Percentiles rank a stretch among this genome's conserved stretches.
These are phyloP conservation scores for Malurus elegans DNA, from an alignment of 2,113 vertebrate genomes.

Conservation along the genomic window DNA sequence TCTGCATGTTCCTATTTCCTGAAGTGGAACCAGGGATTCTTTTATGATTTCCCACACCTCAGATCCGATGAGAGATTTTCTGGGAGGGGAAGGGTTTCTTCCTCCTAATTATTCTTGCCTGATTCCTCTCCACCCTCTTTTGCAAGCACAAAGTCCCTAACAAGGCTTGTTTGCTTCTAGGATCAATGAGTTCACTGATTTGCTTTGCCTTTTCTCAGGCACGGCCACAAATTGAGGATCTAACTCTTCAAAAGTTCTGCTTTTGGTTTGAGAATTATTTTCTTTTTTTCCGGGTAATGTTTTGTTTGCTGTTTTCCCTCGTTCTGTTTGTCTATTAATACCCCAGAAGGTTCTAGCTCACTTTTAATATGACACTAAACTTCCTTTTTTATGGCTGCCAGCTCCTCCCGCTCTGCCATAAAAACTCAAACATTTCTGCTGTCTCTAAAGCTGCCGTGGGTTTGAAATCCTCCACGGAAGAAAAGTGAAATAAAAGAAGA, in stretches of 20 bases:
- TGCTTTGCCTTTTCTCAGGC: not conserved
- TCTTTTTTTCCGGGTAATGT: not conserved
- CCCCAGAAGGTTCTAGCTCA: not conserved
- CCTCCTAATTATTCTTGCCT: not conserved
- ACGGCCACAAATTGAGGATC: not conserved
- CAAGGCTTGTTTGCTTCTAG: not conserved
- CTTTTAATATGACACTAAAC: not conserved
- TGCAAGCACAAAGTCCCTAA: not conserved
- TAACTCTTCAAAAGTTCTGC: not conserved
- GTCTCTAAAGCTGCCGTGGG: not conserved
- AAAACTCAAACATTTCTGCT: not conserved
- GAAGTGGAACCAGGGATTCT: not conserved
- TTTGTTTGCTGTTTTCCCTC: not conserved
- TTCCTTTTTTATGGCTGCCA: slow-evolving; percentile 10
- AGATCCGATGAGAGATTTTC: not conserved
- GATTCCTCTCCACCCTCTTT: not conserved
- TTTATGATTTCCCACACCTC: not conserved
- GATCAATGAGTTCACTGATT: not conserved
- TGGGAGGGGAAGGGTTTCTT: not conserved
- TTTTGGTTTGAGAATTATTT: not conserved
- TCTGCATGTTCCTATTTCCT: not conserved
- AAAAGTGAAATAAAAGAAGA: not conserved
- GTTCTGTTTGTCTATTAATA: not conserved
- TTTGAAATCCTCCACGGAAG: not conserved
- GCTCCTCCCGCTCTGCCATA: not conserved